Conservation (phyloP, 2,113 vertebrate species). For the Turdus rufiventris region DNA sequence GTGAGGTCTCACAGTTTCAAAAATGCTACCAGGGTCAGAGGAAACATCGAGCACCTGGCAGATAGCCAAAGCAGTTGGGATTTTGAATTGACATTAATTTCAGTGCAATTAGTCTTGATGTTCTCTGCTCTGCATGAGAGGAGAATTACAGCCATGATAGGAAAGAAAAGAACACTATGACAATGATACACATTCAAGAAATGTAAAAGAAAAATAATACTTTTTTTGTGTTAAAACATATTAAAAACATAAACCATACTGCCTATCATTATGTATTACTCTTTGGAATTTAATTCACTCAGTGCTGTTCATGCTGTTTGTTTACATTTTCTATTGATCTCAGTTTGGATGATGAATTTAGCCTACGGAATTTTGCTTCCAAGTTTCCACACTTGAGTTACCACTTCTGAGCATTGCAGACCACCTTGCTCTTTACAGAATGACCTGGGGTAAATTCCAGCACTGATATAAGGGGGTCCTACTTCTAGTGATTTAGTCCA, state of each 20-base stretch:
- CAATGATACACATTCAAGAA: background rate
- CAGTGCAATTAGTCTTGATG: slow-evolving; percentile 29
- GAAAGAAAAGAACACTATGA: background rate
- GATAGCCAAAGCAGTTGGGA: background rate
- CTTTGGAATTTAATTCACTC: slow-evolving; percentile 44
- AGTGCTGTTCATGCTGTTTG: background rate
- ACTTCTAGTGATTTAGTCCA: background rate
- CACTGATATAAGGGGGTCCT: background rate
- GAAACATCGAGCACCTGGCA: background rate
- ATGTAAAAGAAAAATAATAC: background rate
- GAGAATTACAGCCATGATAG: background rate
- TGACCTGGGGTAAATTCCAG: background rate
- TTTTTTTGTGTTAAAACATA: slow-evolving; percentile 2
- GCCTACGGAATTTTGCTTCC: background rate
- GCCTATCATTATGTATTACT: background rate
- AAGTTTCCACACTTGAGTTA: background rate
- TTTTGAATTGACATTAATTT: slow-evolving; percentile 33
- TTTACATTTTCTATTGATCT: slow-evolving; percentile 33
- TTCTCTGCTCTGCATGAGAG: background rate
- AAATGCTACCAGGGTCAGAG: background rate
- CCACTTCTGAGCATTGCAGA: background rate
- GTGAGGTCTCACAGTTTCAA: background rate
- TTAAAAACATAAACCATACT: slow-evolving; percentile 58
- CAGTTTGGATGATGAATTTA: background rate
- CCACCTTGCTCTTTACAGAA: background rate